Base-by-base conservation (phyloP, 1,140 invertebrate genomes). In the Triops longicaudatus region DNA sequence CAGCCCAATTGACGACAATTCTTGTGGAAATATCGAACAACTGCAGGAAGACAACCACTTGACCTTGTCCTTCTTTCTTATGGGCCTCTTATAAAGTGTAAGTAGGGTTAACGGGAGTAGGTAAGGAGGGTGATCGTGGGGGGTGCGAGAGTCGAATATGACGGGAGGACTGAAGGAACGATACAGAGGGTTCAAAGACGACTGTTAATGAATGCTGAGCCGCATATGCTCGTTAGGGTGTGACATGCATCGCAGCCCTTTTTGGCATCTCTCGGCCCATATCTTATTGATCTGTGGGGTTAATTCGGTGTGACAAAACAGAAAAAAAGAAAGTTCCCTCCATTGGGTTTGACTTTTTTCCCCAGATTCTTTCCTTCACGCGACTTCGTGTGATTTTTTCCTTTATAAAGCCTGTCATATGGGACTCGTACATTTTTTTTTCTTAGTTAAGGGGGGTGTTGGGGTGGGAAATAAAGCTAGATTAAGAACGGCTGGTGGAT, bases 211-310 rank as follows among this genome's bases (percentile, higher is more conserved):
- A 63, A 63, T 63, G 50, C 50, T n/a, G 50, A 22, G 50, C 14
- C 50, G 17, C 50, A 63, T 63, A 63, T 63, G 50, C 50, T 9
- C 50, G 50, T 22, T 63, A 63, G 14, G 50, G 50, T 17, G 14
- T 63, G 50, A 63, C 50, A 63, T 14, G 50, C 50, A 63, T 63
- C 50, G 22, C 17, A 9, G 22, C 50, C 31, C 50, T 11, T 63
- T 17, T 63, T 63, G 50, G 50, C 50, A 63, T 17, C 50, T 63
- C 22, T 10, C 31, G 22, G 17, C 22, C 50, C 50, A 63, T 63
- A 63, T 63, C 50, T 63, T 63, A 63, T 63, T 63, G 50, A 63
- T 63, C 50, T 22, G 50, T 63, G 50, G 14, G 17, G 50, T 63
- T 63, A 22, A 63, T 63, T 63, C 50, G 50, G 17, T 44, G 50